Percentiles rank a stretch among this genome's conserved stretches.
Conservation (phyloP, 2,113 vertebrate genomes). For the Echinops telfairi region DNA sequence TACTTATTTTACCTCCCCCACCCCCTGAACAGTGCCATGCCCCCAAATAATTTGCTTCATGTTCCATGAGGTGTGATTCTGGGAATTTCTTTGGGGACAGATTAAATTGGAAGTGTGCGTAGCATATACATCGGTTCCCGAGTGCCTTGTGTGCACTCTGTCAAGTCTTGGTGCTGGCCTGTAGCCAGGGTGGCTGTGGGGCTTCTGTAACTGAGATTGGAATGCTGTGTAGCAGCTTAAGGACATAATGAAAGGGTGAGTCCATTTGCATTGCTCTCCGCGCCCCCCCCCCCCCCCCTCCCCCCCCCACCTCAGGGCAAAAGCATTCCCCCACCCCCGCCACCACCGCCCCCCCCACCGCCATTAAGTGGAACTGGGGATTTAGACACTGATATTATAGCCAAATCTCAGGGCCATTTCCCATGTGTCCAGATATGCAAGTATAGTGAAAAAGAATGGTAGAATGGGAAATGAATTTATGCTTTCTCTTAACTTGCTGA, state of each 20-base stretch:
- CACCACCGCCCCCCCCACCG: too few species aligned
- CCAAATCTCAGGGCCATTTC: constrained; percentile 54
- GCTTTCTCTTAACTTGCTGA: constrained; percentile 26
- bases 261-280: constrained; percentile 58
- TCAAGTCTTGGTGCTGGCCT: constrained; percentile 62
- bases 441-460: constrained; percentile 26
- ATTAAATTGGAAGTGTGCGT: constrained; percentile 72
- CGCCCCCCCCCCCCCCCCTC: too few species aligned
- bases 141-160: constrained; percentile 70
- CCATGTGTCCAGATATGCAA: constrained; percentile 56
- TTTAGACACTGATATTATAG: constrained; percentile 64
- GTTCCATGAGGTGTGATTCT: constrained; percentile 63
- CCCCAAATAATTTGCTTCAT: constrained; percentile 22
- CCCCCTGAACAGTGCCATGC: constrained; percentile 9
- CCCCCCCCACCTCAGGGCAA: too few species aligned
- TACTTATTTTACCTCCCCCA: constrained; percentile 53
- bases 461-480: constrained; percentile 32
- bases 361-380: constrained; percentile 69
- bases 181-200: constrained; percentile 59
- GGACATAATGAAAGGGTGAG: constrained; percentile 54
- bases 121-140: constrained; percentile 68
- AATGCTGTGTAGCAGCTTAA: constrained; percentile 58
- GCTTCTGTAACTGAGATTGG: constrained; percentile 67
- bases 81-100: constrained; percentile 72
- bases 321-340: too few species aligned